Base-by-base conservation (phyloP, 2,888 invertebrate species). In the Rhingia rostrata region DNA sequence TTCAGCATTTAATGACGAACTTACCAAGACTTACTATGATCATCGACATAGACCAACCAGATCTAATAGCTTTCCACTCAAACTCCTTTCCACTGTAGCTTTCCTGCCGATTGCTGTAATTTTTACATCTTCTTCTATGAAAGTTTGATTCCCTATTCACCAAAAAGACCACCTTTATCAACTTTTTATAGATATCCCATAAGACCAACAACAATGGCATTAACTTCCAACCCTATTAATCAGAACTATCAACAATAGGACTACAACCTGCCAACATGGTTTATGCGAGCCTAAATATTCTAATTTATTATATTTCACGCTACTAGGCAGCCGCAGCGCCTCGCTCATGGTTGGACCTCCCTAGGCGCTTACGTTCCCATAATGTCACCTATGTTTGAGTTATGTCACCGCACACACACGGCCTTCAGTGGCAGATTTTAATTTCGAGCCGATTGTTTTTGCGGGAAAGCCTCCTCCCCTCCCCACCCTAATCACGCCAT, bases 391-490 rank as follows among this genome's bases (percentile, higher is more conserved):
- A 56, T 64, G 35, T 75, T 58, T 58, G 58, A 66, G 56, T 66
- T 56, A 70, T 70, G 56, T 49, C 54, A 56, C 61, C 54, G 43
- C n/a, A n/a, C n/a, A n/a, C 78, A 58, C 70, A 58, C 78, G 78
- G 78, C 78, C 70, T 78, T 78, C 70, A 45, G 12, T 64, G 58
- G 70, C 63, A 70, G 64, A 70, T 72, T 78, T 78, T 78, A 78
- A 78, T 70, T 78, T 70, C 58, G 70, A 58, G 49, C 35, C 78
- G 70, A 70, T 70, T 70, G 63, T 64, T n/a, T n/a, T n/a, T n/a
- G n/a, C n/a, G n/a, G n/a, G n/a, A n/a, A n/a, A 66, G 33, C 10
- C 12, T 35, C 9, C 10, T 3, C 6, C 7, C 32, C 37, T 9
- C 3, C 5, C 43, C 10, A 14, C 32, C 5, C 61, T 9, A n/a